Conservation (phyloP, 2,113 vertebrate genomes). For the Salvelinus namaycush region DNA sequence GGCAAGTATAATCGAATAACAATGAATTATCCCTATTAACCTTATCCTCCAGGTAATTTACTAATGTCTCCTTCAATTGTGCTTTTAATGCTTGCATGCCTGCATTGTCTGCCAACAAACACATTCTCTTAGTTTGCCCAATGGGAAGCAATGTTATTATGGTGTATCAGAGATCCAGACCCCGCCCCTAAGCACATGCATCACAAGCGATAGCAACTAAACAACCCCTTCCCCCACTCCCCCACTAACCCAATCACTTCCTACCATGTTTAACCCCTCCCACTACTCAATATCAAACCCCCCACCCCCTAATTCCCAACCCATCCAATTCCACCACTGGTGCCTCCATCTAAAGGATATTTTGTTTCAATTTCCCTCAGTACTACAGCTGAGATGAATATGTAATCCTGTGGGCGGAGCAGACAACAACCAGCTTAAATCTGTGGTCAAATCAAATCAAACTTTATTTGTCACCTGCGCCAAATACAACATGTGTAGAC, state of each 20-base stretch:
- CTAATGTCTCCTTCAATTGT: slow-evolving; percentile 24
- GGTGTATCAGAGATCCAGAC: background rate
- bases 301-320: background rate
- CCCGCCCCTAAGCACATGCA: background rate
- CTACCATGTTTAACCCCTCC: too few relatives aligned
- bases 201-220: background rate
- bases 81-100: background rate
- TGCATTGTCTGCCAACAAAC: slow-evolving; percentile 24
- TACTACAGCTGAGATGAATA: background rate
- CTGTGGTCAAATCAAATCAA: background rate
- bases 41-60: slow-evolving; percentile 39
- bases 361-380: background rate
- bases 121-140: slow-evolving; percentile 32
- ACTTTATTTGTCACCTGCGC: too few relatives aligned
- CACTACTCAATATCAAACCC: background rate
- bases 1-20: slow-evolving; percentile 3
- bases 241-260: background rate
- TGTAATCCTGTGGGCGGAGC: background rate
- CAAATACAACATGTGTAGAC: too few relatives aligned
- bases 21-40: slow-evolving; percentile 35
- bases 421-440: background rate
- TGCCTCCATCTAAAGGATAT: background rate
- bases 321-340: background rate
- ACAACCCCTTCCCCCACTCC: background rate
- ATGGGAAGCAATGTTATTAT: background rate